Percentiles rank a stretch among this genome's conserved stretches.
These are phyloP conservation scores for Ammodytes marinus DNA, from an alignment of 2,113 vertebrate genomes.

Conservation along the genomic window DNA sequence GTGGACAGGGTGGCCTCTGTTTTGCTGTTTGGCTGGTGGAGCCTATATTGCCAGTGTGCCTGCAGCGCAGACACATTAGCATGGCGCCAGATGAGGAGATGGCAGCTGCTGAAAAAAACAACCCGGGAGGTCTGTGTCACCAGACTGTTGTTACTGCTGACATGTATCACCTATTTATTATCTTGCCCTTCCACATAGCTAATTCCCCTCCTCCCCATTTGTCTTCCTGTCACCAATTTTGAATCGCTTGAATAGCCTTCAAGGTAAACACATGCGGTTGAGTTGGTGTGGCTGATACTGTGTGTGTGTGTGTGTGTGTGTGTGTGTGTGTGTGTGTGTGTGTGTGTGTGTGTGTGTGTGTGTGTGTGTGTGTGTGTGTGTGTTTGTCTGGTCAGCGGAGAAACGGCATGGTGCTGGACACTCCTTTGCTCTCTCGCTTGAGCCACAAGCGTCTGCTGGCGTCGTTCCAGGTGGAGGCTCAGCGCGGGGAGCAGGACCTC, in stretches of 20 bases:
- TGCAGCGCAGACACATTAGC: slow-evolving; percentile 61
- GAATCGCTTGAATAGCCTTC: slow-evolving; percentile 39
- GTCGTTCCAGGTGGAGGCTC: slow-evolving; percentile 89
- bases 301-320: slow-evolving; percentile 5
- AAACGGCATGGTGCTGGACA: slow-evolving; percentile 85
- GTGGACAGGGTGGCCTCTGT: slow-evolving; percentile 11
- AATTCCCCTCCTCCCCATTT: slow-evolving; percentile 42
- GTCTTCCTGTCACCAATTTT: slow-evolving; percentile 24
- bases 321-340: slow-evolving; percentile 1
- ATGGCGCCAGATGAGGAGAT: slow-evolving; percentile 42
- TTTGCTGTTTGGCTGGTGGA: slow-evolving; percentile 42
- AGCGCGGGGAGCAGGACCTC: slow-evolving; percentile 89
- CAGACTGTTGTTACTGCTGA: slow-evolving; percentile 42
- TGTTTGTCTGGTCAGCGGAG: slow-evolving; percentile 85
- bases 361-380: slow-evolving; percentile 2
- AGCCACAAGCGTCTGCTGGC: slow-evolving; percentile 93
- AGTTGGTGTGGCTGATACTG: slow-evolving; percentile 17
- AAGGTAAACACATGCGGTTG: slow-evolving; percentile 40
- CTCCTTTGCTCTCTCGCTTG: slow-evolving; percentile 85
- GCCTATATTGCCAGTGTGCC: slow-evolving; percentile 47
- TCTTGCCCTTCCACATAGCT: slow-evolving; percentile 46
- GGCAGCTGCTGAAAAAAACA: slow-evolving; percentile 49
- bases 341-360: slow-evolving; percentile 3
- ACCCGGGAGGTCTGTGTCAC: slow-evolving; percentile 31
- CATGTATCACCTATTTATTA: slow-evolving; percentile 64